Evolutionary conservation across 2,113 vertebrate genomes (phyloP), one percentile per base, ranked within the genome.

Genomic region (Actenoides lindsayi): DNA sequence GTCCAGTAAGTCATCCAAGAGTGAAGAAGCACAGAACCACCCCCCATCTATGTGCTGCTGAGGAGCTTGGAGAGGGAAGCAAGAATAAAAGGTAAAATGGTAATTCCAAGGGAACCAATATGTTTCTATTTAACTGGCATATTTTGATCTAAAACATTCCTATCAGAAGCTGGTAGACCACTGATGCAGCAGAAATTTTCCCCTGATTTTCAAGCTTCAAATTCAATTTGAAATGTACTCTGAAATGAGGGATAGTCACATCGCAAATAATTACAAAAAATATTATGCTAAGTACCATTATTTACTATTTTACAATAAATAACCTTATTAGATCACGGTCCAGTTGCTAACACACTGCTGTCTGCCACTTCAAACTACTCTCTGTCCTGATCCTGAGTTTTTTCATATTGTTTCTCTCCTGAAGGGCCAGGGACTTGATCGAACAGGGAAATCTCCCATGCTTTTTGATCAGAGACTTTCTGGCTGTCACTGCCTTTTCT

Each of bases 391-490:
- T 69, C 87, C 76, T 60, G 6, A n/a, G 84, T 69, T 79, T 68
- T 18, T 37, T 76, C 64, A 15, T 35, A 9, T 28, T 64, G 42
- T 62, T 78, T 50, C 77, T 59, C 53, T 53, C n/a, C 73, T 77
- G 87, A 41, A 89, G 63, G 68, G 48, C 41, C 62, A 69, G 54
- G 56, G 80, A 82, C 77, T 89, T 44, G 20, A 62, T 57, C 1
- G 5, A 69, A 39, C 35, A 50, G 80, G 65, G 81, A 93, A 87
- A 95, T 84, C 65, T 92, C 89, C 50, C 57, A 27, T 1, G 20
- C 24, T 44, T 90, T 90, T 77, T 94, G 93, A 93, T 95, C 89
- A 89, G 73, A 76, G 24, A 5, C 57, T 93, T 68, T 50, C 73
- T 71, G 75, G 39, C 39, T 93, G 60, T 95, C 92, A 80, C 60